Conservation (phyloP, 2,888 invertebrate species). For the Diadegma fenestrale region DNA sequence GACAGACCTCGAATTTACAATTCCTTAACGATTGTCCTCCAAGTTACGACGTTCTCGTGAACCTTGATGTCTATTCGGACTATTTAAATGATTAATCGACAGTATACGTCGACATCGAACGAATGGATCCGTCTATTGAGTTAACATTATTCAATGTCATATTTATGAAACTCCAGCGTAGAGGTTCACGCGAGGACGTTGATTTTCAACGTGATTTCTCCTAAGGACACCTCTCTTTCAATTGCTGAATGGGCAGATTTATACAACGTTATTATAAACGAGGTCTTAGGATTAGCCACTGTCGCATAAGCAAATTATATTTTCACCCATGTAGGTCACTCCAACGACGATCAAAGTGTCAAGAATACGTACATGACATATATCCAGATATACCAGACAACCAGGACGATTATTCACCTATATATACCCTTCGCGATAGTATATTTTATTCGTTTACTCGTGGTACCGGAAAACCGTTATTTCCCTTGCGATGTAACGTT, state of each 20-base stretch:
- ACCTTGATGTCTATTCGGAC: slow-evolving; percentile 13
- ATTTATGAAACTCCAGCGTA: slow-evolving; percentile 34
- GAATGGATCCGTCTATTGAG: slow-evolving; percentile 26
- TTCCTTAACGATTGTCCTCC: not conserved
- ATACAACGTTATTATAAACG: slow-evolving; percentile 34
- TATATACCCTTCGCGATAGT: not conserved
- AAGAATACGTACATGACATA: slow-evolving; percentile 24
- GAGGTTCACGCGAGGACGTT: slow-evolving; percentile 54
- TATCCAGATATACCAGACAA: slow-evolving; percentile 1
- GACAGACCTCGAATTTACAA: not conserved
- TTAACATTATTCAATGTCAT: slow-evolving; percentile 57
- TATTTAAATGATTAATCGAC: slow-evolving; percentile 44
- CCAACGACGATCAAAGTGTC: slow-evolving; percentile 56
- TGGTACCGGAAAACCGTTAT: not conserved
- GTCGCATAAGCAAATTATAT: slow-evolving; percentile 60
- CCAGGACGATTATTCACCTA: slow-evolving; percentile 31
- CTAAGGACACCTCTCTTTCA: slow-evolving; percentile 57
- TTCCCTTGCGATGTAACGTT: not conserved
- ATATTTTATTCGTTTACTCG: not conserved
- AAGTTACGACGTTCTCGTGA: not conserved
- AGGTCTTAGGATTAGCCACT: slow-evolving; percentile 54
- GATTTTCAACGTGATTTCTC: slow-evolving; percentile 54
- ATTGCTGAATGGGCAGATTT: slow-evolving; percentile 45
- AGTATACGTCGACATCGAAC: slow-evolving; percentile 19
- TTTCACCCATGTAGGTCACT: slow-evolving; percentile 64